phyloP scores from a whole-genome alignment of 2,797 vertebrate genomes.

The Sebastes hubbsi region DNA sequence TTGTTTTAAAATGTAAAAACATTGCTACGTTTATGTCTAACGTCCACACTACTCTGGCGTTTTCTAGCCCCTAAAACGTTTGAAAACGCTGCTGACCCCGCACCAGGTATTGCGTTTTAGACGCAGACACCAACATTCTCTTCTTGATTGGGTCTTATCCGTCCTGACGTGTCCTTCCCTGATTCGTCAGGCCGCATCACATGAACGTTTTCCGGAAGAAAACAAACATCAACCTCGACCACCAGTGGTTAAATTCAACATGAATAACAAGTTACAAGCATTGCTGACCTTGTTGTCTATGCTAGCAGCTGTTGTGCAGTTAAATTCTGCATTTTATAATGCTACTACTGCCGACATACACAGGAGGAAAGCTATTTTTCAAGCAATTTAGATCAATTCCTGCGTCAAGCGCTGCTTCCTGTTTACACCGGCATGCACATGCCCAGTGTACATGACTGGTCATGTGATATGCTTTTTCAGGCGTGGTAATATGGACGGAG shows the following conservation, averaged over 20 bases:
- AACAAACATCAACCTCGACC: too few relatives aligned
- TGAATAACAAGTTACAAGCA: too few relatives aligned
- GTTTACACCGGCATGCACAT: neutral
- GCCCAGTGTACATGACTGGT: neutral
- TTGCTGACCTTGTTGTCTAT: neutral
- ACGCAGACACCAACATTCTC: fast-evolving
- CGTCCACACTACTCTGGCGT: neutral
- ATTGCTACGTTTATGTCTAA: too few relatives aligned
- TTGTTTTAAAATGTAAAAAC: neutral
- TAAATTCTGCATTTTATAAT: neutral
- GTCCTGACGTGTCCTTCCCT: too few relatives aligned
- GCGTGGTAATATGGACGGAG: neutral
- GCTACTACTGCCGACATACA: neutral
- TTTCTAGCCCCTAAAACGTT: too few relatives aligned
- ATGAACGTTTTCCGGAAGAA: neutral
- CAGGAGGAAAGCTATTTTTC: too few relatives aligned
- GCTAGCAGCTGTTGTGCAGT: neutral
- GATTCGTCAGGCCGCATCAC: too few relatives aligned
- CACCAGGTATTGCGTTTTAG: too few relatives aligned
- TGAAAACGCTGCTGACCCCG: too few relatives aligned
- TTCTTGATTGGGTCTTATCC: too few relatives aligned
- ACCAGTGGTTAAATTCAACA: too few relatives aligned
- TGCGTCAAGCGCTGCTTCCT: neutral
- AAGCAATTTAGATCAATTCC: too few relatives aligned
- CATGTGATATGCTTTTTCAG: neutral